Evolutionary conservation across 2,113 vertebrate species (phyloP).

Genomic region (Etia nguti): DNA sequence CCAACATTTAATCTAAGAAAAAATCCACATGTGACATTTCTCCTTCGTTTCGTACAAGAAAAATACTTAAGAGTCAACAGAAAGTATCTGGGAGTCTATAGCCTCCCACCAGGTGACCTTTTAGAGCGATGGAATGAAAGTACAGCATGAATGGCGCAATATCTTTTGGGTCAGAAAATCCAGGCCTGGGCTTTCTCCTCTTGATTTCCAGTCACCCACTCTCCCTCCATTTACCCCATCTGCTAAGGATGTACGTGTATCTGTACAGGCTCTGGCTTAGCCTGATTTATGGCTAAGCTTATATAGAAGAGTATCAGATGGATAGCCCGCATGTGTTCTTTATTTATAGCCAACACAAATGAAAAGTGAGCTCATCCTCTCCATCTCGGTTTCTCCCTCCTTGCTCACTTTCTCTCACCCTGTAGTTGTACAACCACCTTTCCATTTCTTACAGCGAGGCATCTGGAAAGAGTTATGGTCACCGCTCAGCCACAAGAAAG

Average conservation of each 20-base stretch:
- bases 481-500: slow-evolving; percentile 49
- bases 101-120: slow-evolving; percentile 18
- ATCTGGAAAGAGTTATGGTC: slow-evolving; percentile 69
- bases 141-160: slow-evolving; percentile 22
- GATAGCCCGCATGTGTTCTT: slow-evolving; percentile 70
- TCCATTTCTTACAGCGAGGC: slow-evolving; percentile 24
- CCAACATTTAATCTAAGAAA: not conserved
- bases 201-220: slow-evolving; percentile 23
- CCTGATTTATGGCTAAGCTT: slow-evolving; percentile 67
- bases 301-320: slow-evolving; percentile 62
- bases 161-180: slow-evolving; percentile 34
- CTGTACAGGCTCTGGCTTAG: slow-evolving; percentile 20
- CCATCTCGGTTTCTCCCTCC: slow-evolving; percentile 31
- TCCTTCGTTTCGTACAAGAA: slow-evolving; percentile 4
- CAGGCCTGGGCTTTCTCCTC: slow-evolving; percentile 39
- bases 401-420: slow-evolving; percentile 38
- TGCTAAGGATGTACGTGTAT: slow-evolving; percentile 50
- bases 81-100: slow-evolving; percentile 32
- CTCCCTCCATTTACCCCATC: slow-evolving; percentile 10
- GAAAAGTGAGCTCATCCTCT: slow-evolving; percentile 75
- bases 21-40: not conserved
- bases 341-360: slow-evolving; percentile 73
- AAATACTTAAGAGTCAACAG: slow-evolving; percentile 1
- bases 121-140: slow-evolving; percentile 10
- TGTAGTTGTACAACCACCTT: not conserved